Evolutionary conservation across 1,140 invertebrate species (phyloP).

Genomic region (Drosophila paulistorum): DNA sequence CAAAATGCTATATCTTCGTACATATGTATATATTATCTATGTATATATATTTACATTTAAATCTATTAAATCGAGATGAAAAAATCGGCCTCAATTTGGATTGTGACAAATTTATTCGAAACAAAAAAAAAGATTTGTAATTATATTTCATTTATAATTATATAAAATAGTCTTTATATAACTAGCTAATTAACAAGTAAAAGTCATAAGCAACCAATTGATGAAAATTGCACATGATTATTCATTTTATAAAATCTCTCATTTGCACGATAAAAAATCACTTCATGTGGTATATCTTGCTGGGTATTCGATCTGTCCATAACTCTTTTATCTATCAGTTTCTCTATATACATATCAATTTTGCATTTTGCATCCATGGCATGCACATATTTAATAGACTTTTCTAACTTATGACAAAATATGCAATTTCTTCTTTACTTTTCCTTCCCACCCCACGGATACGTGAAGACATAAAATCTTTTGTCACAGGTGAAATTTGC

Average conservation of each 20-base stretch:
- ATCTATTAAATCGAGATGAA: too few relatives aligned
- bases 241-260: too few relatives aligned
- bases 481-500: constrained; percentile 72
- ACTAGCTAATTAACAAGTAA: too few relatives aligned
- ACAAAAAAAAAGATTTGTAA: too few relatives aligned
- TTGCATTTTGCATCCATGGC: constrained; percentile 55
- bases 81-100: too few relatives aligned
- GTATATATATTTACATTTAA: too few relatives aligned
- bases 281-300: constrained; percentile 9
- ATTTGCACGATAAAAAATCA: background rate
- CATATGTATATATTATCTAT: too few relatives aligned
- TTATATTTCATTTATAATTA: too few relatives aligned
- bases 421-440: constrained; percentile 42
- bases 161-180: too few relatives aligned
- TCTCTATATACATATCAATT: constrained; percentile 42
- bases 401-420: constrained; percentile 73
- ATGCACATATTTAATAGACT: constrained; percentile 78
- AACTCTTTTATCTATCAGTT: constrained; percentile 33
- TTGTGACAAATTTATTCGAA: too few relatives aligned
- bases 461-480: constrained; percentile 34
- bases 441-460: background rate
- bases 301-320: constrained; percentile 54
- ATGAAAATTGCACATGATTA: background rate
- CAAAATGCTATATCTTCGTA: too few relatives aligned
- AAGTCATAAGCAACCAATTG: background rate